phyloP scores from a whole-genome alignment of 1,140 invertebrate species.

The Caenorhabditis brenneri region DNA sequence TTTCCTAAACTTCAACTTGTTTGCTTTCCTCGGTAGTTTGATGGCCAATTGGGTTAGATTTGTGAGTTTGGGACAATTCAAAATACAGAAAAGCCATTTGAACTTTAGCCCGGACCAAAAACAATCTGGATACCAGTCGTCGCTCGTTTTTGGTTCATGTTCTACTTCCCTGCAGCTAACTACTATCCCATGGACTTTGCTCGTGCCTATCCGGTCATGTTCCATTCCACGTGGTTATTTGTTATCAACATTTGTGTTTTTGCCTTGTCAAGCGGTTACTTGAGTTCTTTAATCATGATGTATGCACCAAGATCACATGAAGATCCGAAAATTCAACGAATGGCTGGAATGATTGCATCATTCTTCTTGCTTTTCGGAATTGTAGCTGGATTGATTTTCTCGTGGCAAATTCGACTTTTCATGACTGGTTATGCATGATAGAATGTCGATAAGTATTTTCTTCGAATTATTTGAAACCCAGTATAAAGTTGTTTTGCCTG shows the following conservation, averaged over 20 bases:
- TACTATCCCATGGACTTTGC: neutral
- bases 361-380: conserved; percentile 76
- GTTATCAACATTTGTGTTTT: neutral
- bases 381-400: conserved; percentile 72
- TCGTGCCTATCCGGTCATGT: neutral
- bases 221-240: neutral
- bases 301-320: conserved; percentile 71
- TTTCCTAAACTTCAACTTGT: conserved; percentile 19
- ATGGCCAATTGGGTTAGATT: conserved; percentile 6
- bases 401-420: conserved; percentile 9
- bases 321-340: conserved; percentile 7
- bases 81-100: neutral
- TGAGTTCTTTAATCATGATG: conserved; percentile 27
- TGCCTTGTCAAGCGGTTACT: neutral
- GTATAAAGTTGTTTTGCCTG: too few species aligned
- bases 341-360: conserved; percentile 5
- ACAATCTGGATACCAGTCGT: neutral
- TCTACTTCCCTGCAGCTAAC: conserved; percentile 18
- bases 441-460: too few species aligned
- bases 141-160: conserved; percentile 30
- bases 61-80: neutral
- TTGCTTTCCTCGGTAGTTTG: conserved; percentile 25
- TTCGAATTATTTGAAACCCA: too few species aligned
- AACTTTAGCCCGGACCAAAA: conserved; percentile 27
- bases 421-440: conserved; percentile 30